phyloP scores from a whole-genome alignment of 2,113 vertebrate genomes.

The Lasiurus cinereus region DNA sequence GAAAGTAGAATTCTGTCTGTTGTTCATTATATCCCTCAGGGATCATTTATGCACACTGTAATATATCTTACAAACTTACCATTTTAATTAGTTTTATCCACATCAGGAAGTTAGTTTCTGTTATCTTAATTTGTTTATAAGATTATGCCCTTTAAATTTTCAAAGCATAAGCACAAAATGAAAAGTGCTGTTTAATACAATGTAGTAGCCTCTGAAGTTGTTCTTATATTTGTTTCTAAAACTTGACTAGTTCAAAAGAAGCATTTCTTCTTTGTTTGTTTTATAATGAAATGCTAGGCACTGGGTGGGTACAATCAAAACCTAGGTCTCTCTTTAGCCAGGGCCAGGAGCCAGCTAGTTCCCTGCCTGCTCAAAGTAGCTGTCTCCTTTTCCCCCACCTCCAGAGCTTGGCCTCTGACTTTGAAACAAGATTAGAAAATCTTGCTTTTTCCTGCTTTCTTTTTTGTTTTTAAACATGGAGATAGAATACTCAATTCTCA shows the following conservation, averaged over 20 bases:
- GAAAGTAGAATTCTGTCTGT: not conserved
- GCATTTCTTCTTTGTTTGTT: not conserved
- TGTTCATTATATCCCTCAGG: not conserved
- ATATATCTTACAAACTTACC: not conserved
- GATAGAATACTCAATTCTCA: not conserved
- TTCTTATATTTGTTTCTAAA: conserved; percentile 11
- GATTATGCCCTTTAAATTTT: conserved; percentile 16
- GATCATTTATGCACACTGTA: not conserved
- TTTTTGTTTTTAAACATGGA: not conserved
- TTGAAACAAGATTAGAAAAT: not conserved
- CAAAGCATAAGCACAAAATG: not conserved
- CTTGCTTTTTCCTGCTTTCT: not conserved
- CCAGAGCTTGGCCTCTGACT: not conserved
- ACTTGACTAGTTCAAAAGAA: not conserved
- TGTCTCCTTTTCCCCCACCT: accelerated
- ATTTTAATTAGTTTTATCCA: conserved; percentile 31
- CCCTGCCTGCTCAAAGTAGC: not conserved
- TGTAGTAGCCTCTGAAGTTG: not conserved
- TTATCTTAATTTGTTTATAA: conserved; percentile 36
- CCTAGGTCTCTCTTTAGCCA: not conserved
- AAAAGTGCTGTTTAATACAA: not conserved
- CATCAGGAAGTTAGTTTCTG: not conserved
- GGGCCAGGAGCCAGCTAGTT: not conserved
- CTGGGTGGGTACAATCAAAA: not conserved
- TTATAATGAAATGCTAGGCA: conserved; percentile 19